A percentile compares a stretch with the other conserved stretches of the same genome.
These are phyloP conservation scores for Osmoderma eremita DNA, from an alignment of 2,888 invertebrate genomes.

Conservation along the genomic window DNA sequence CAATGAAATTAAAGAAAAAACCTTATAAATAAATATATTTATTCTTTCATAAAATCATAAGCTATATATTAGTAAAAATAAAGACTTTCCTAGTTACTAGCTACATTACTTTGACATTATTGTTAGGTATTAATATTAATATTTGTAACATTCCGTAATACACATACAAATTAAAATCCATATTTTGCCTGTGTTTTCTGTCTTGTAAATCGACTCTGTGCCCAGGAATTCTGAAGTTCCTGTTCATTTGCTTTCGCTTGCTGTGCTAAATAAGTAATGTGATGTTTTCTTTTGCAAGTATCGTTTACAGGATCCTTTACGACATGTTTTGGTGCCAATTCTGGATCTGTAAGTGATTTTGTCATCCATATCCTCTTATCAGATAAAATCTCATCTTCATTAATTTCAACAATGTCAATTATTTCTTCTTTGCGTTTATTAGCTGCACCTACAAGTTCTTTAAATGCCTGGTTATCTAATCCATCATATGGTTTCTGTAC, in stretches of 20 bases:
- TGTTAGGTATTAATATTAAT: no score
- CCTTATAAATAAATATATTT: no score
- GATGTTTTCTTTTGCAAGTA: slow-evolving; percentile 83
- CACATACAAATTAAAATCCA: slow-evolving; percentile 76
- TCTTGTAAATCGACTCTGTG: slow-evolving; percentile 83
- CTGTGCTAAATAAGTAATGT: slow-evolving; percentile 94
- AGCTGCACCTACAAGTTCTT: slow-evolving; percentile 75
- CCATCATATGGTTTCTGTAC: slow-evolving; percentile 63
- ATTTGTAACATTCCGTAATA: not conserved
- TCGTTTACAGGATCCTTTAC: slow-evolving; percentile 66
- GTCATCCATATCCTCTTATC: slow-evolving; percentile 85
- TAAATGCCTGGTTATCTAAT: slow-evolving; percentile 68
- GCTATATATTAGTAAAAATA: no score
- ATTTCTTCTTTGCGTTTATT: slow-evolving; percentile 71
- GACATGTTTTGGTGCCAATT: slow-evolving; percentile 65
- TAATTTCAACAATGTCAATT: slow-evolving; percentile 83
- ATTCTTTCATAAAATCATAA: no score
- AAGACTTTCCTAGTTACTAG: no score
- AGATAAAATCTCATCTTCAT: slow-evolving; percentile 81
- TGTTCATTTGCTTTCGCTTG: slow-evolving; percentile 94
- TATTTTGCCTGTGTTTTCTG: slow-evolving; percentile 95
- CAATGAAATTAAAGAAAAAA: no score
- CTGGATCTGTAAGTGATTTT: slow-evolving; percentile 77
- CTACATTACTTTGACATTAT: no score
- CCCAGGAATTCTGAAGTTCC: slow-evolving; percentile 94